Evolutionary conservation across 2,797 vertebrate species (phyloP), one percentile per base, ranked within the genome.

Genomic region (Labroides dimidiatus): DNA sequence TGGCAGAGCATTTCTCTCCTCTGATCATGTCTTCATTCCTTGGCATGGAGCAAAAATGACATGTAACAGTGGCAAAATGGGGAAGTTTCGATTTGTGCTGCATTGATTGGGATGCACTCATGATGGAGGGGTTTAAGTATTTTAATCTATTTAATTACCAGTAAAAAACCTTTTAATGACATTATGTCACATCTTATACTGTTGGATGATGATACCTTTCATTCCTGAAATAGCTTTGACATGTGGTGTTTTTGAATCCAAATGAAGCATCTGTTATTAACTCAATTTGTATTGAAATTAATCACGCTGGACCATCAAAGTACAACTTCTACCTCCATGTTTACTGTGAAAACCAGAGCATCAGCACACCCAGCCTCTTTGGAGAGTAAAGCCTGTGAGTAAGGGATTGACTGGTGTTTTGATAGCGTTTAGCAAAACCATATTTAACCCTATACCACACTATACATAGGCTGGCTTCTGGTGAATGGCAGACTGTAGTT

Each of bases 21-120:
- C 81, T 85, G 82, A 87, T 89, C 84, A 86, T 63, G 83, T 89
- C 84, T 89, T 89, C 82, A 85, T 87, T 84, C 77, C 76, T 84
- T 87, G 78, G 85, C 74, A 24, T 74, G 64, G 54, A 30, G 58
- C 72, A 84, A 76, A 84, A 68, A 75, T 65, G 76, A 63, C 72
- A 82, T 60, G 64, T 64, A 66, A 73, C 12, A 16, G 80, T 68
- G 69, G 75, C 71, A 80, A 79, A 83, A 73, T 77, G 58, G 55
- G 78, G 79, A 33, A 1, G 19, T 73, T 86, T 82, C 66, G 45
- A 64, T 64, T 36, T 60, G 30, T 23, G 56, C 69, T 62, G 75
- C 68, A 55, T 23, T 16, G 37, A 64, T 72, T 63, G 24, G 49
- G 27, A 37, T 69, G 20, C 44, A 63, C 27, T 55, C n/a, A 39